Conservation (phyloP, 2,113 vertebrate species). For the Cavia aperea region DNA sequence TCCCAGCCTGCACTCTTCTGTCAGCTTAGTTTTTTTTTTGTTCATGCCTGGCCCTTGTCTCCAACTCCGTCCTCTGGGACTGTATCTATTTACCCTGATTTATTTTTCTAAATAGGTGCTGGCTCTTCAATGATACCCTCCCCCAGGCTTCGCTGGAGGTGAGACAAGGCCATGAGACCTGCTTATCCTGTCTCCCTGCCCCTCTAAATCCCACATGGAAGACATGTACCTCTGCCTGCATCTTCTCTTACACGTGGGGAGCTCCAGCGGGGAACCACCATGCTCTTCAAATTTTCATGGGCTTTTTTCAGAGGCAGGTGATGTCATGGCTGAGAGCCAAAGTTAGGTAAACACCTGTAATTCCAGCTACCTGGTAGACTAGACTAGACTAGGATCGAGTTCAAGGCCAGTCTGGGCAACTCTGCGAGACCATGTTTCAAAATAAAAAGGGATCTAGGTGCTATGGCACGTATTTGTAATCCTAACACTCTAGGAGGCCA, state of each 20-base stretch:
- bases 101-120: not conserved
- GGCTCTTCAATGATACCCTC: not conserved
- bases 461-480: not conserved
- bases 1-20: rapidly evolving
- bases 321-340: not conserved
- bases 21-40: not conserved
- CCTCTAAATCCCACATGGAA: not conserved
- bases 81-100: no score
- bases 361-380: not conserved
- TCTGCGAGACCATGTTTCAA: not conserved
- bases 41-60: not conserved
- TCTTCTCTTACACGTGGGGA: not conserved
- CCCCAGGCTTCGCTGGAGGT: not conserved
- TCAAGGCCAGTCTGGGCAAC: not conserved
- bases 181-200: not conserved
- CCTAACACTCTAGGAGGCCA: not conserved
- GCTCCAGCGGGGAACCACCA: not conserved
- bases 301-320: not conserved
- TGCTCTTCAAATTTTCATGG: not conserved
- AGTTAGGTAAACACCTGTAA: not conserved
- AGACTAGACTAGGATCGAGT: not conserved
- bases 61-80: not conserved
- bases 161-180: not conserved
- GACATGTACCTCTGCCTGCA: not conserved
- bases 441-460: not conserved